These are phyloP conservation scores for Octodon degus DNA, from an alignment of 2,113 vertebrate genomes.

Conservation along the genomic window DNA sequence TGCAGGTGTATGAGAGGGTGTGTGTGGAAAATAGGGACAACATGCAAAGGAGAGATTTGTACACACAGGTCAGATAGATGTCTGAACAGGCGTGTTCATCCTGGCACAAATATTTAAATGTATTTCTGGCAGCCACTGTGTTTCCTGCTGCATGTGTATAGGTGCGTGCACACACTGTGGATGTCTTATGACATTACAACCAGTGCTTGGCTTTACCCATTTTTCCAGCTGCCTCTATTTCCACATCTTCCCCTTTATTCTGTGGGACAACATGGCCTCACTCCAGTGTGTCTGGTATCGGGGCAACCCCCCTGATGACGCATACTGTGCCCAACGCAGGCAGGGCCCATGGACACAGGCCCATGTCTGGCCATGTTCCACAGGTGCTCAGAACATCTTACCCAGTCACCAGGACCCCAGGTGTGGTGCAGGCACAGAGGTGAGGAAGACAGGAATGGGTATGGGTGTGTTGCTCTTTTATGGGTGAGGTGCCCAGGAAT, in stretches of 20 bases:
- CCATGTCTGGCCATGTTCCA: not conserved
- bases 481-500: conserved; percentile 67
- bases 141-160: not conserved
- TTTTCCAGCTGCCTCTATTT: not conserved
- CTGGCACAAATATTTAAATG: not conserved
- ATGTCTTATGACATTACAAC: not conserved
- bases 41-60: conserved; percentile 9
- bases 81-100: conserved; percentile 2
- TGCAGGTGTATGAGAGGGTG: not conserved
- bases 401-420: not conserved
- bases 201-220: not conserved
- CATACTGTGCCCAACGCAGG: not conserved
- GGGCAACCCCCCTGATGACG: not conserved
- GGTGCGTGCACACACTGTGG: not conserved
- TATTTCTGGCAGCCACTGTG: not conserved
- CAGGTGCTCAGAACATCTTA: not conserved
- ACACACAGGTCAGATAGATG: not conserved
- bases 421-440: not conserved
- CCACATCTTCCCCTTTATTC: not conserved
- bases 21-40: not conserved
- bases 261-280: not conserved
- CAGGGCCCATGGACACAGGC: not conserved
- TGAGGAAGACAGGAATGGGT: not conserved
- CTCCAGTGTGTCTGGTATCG: not conserved
- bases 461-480: conserved; percentile 52